phyloP scores from a whole-genome alignment of 2,888 invertebrate species.

The Fissipunctia ypsillon region DNA sequence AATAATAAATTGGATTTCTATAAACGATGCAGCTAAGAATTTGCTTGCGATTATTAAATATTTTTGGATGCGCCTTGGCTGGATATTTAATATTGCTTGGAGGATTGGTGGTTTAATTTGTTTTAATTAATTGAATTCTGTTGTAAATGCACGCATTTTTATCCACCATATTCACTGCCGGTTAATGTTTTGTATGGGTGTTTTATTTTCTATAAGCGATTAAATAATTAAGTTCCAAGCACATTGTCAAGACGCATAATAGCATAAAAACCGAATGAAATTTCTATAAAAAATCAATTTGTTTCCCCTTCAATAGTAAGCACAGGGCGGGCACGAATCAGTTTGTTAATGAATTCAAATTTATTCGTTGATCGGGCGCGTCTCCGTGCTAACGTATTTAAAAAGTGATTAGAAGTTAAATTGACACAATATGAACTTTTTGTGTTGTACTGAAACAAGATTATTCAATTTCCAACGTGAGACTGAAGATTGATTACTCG shows the following conservation, averaged over 20 bases:
- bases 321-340: conserved; percentile 81
- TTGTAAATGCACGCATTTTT: background rate
- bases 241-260: conserved; percentile 37
- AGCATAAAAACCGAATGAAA: conserved; percentile 44
- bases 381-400: conserved; percentile 88
- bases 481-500: conserved; percentile 69
- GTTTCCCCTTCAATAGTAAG: conserved; percentile 84
- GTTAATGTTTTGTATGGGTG: background rate
- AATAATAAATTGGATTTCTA: conserved; percentile 85
- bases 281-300: conserved; percentile 83
- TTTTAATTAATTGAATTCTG: conserved; percentile 24
- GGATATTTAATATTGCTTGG: conserved; percentile 38
- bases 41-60: conserved; percentile 71
- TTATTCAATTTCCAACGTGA: conserved; percentile 86
- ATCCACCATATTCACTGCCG: background rate
- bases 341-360: conserved; percentile 89
- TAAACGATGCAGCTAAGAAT: conserved; percentile 78
- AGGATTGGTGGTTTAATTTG: conserved; percentile 32
- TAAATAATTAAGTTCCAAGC: conserved; percentile 8
- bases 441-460: conserved; percentile 86
- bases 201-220: conserved; percentile 6
- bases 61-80: conserved; percentile 48
- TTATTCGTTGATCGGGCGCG: conserved; percentile 88
- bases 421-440: conserved; percentile 91
- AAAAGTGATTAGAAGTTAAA: conserved; percentile 90